Evolutionary conservation across 2,888 invertebrate species (phyloP), one percentile per base, ranked within the genome.

Genomic region (Allolobophora icterica): DNA sequence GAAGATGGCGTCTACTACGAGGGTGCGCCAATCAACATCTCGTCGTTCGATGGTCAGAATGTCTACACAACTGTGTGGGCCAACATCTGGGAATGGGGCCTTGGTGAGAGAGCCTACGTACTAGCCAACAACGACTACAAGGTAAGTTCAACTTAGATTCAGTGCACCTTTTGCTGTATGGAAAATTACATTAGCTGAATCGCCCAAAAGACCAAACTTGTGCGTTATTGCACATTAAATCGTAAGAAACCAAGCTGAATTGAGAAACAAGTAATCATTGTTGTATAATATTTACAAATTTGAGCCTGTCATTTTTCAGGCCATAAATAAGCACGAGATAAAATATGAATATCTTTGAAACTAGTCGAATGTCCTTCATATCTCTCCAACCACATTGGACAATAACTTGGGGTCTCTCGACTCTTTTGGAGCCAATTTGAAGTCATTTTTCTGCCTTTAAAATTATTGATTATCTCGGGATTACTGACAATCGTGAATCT

Each of bases 21-120:
- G 35, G 91, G 91, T 17, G 38, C 17, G 3, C 71, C 90, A 33
- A 33, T 89, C 58, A 87, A 92, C 24, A 84, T 91, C 19, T 45
- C 84, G n/a, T 40, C 33, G 40, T 89, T 93, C 38, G 83, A 52
- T 42, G 93, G 91, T 83, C 84, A 71, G 1, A 91, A 94, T 21
- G 93, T 94, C 30, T 93, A 93, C 89, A 84, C 84, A 34, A 94
- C 94, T 93, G 94, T 94, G 13, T 95, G 95, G 95, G 93, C 94
- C 92, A 95, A 95, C 92, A 94, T 94, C 0, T 94, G 94, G 94
- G 94, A 94, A 90, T 94, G 94, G n/a, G 94, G 94, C 2, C 92
- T 93, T 45, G 94, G 94, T 8, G 93, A 93, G 24, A 93, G 93
- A 93, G 94, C 94, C 0, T 94, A 94, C 92, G 93, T 93, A 89